These are phyloP conservation scores for Agrilus mali DNA, from an alignment of 2,888 invertebrate species.

Conservation along the genomic window DNA sequence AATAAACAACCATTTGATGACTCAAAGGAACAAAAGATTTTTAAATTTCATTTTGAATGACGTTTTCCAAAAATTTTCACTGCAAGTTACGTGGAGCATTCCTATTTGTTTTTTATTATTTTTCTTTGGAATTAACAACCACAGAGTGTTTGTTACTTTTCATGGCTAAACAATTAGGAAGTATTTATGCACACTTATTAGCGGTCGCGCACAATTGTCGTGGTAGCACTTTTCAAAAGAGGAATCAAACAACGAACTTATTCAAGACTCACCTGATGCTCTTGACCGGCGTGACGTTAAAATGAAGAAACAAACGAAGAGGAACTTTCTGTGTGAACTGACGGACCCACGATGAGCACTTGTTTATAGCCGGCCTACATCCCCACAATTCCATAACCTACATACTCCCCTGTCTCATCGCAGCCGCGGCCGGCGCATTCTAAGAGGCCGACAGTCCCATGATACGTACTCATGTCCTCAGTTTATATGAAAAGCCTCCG, in stretches of 20 bases:
- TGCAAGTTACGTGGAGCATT: too few relatives aligned
- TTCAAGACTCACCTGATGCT: constrained; percentile 19
- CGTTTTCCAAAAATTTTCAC: too few relatives aligned
- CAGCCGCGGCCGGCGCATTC: constrained; percentile 14
- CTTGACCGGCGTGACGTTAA: constrained; percentile 3
- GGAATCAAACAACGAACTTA: not conserved
- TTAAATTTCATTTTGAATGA: too few relatives aligned
- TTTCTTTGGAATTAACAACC: too few relatives aligned
- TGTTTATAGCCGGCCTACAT: constrained; percentile 36
- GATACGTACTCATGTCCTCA: constrained; percentile 7
- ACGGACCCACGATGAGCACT: constrained; percentile 10
- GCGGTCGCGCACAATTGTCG: not conserved
- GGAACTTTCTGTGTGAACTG: constrained; percentile 21
- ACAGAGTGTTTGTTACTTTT: too few relatives aligned
- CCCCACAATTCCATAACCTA: constrained; percentile 34
- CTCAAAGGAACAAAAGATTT: too few relatives aligned
- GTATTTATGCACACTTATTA: too few relatives aligned
- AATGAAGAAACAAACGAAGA: constrained; percentile 19
- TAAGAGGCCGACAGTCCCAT: constrained; percentile 8
- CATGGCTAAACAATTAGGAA: too few relatives aligned
- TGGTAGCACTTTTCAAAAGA: too few relatives aligned
- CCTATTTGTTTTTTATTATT: too few relatives aligned
- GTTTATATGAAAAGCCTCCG: not conserved
- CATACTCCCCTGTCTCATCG: constrained; percentile 13
- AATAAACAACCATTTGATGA: too few relatives aligned